A percentile compares a stretch with the other conserved stretches of the same genome.
phyloP scores from a whole-genome alignment of 1,140 invertebrate genomes.

The Drosophila lacertosa region DNA sequence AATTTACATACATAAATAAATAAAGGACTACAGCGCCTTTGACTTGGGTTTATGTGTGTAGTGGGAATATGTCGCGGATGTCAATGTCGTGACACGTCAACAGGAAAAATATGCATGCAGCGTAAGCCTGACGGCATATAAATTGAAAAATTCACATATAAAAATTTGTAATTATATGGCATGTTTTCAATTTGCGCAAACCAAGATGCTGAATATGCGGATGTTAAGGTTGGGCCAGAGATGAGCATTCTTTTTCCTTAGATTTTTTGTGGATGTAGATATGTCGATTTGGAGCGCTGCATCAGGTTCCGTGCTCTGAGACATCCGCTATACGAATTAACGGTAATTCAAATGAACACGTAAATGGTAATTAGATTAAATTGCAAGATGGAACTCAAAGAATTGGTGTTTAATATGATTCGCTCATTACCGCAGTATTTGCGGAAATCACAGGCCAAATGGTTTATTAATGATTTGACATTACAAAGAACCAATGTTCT shows the following conservation, averaged over 20 bases:
- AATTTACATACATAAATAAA: constrained; percentile 38
- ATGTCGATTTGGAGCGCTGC: constrained; percentile 6
- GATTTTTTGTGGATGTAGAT: constrained; percentile 1
- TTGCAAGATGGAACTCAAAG: constrained; percentile 5
- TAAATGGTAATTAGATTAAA: constrained; percentile 62
- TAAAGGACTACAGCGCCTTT: constrained; percentile 33
- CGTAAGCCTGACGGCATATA: constrained; percentile 78
- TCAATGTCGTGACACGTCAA: constrained; percentile 61
- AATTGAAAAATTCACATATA: constrained; percentile 80
- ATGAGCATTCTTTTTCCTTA: too few relatives aligned
- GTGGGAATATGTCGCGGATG: constrained; percentile 48
- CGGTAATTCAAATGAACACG: constrained; percentile 17
- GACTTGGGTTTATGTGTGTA: constrained; percentile 36
- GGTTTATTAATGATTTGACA: not conserved
- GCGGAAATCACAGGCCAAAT: not conserved
- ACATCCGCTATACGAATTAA: constrained; percentile 71
- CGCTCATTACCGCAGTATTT: constrained; percentile 13
- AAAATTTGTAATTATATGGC: constrained; percentile 78
- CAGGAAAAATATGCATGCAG: constrained; percentile 57
- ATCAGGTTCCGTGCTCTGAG: constrained; percentile 38
- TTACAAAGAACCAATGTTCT: not conserved
- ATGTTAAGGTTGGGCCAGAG: not conserved
- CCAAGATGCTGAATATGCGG: constrained; percentile 23
- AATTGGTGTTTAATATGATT: not conserved
- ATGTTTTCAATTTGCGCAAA: constrained; percentile 76